Base-by-base conservation (phyloP, 1,140 invertebrate genomes). In the Conus ventricosus region DNA sequence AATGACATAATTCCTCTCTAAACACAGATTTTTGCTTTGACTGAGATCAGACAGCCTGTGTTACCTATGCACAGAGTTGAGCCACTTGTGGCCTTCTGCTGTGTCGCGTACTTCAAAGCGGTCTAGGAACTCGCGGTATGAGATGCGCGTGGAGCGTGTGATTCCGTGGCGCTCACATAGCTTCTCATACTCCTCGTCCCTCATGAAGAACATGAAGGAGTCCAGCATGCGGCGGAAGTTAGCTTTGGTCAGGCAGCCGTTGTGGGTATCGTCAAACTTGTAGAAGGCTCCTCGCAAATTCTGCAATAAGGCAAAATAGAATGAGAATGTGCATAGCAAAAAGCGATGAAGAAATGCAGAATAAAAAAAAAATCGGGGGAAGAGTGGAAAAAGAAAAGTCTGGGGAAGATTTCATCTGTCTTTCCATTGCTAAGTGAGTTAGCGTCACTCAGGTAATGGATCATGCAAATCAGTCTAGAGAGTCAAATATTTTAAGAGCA, bases 241-340 rank as follows among this genome's bases (percentile, higher is more conserved):
- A 0, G 87, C 85, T 89, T 93, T 95, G 25, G 89, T 93, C 67
- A 95, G 82, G 71, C 89, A 78, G 25, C 94, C 94, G 78, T 89
- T 92, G 86, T 94, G 94, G 88, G 94, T 90, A 53, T 93, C 93
- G 91, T 94, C 94, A 91, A 95, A 95, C 87, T 95, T 95, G 89
- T 94, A 94, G 89, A 95, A 95, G 39, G 94, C 94, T 57, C 90
- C 92, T 75, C 93, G 88, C 39, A 95, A 88, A 90, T 93, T 92
- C 94, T 94, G 90, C 15, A 78, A 78, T 5, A n/a, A 78, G 5
- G n/a, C 13, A 78, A 10, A 10, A 15, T 39, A n/a, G n/a, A 23
- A 63, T 63, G 60, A 13, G 10, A 63, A 63, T 63, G 4, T 63
- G 39, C 39, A 39, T 1, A 1, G 39, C 39, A 39, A 39, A 39